Percentiles rank a stretch among this genome's conserved stretches.
These are phyloP conservation scores for Lamproptera curius DNA, from an alignment of 2,888 invertebrate species.

Conservation along the genomic window DNA sequence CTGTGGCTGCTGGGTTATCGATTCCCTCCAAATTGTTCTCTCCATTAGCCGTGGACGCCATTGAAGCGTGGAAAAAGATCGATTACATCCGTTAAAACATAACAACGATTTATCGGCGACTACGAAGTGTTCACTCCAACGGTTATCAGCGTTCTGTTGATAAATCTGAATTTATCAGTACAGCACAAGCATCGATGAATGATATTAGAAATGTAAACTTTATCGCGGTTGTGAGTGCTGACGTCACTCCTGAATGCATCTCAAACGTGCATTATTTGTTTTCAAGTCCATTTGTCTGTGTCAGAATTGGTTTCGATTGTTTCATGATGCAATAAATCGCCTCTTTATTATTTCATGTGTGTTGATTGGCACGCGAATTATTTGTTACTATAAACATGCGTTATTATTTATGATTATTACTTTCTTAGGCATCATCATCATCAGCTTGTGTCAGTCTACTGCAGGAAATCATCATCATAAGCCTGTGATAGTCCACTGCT, in stretches of 20 bases:
- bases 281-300: too few species aligned
- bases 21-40: slow-evolving; percentile 33
- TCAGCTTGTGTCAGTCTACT: too few species aligned
- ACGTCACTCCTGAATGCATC: slow-evolving; percentile 1
- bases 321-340: too few species aligned
- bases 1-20: slow-evolving; percentile 49
- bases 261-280: too few species aligned
- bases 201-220: slow-evolving; percentile 9
- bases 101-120: slow-evolving; percentile 45
- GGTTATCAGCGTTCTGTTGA: slow-evolving; percentile 43
- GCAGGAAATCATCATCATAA: too few species aligned
- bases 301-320: too few species aligned
- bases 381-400: too few species aligned
- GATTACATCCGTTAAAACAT: slow-evolving; percentile 46
- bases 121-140: slow-evolving; percentile 39
- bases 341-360: too few species aligned
- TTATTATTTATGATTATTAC: too few species aligned
- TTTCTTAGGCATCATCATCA: too few species aligned
- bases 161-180: slow-evolving; percentile 35
- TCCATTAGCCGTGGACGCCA: slow-evolving; percentile 19
- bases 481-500: too few species aligned
- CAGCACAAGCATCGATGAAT: slow-evolving; percentile 13
- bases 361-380: too few species aligned
- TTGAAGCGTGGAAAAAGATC: slow-evolving; percentile 39
- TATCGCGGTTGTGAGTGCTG: slow-evolving; percentile 3